Evolutionary conservation across 2,797 vertebrate species (phyloP), one percentile per base, ranked within the genome.

Genomic region (Pipistrellus pipistrellus): DNA sequence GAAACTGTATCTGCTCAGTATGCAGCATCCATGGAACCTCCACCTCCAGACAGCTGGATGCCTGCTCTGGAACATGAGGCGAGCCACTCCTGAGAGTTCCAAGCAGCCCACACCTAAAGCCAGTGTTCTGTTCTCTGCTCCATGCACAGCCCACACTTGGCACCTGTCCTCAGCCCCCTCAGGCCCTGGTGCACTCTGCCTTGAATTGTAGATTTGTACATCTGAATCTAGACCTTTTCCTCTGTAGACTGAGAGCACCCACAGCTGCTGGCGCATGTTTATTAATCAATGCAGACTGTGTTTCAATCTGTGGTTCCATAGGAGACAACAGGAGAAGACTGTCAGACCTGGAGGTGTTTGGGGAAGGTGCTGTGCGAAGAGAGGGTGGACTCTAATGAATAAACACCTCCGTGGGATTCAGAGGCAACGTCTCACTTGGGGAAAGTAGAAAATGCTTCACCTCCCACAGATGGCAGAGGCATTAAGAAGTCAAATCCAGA

Each of bases 1-100:
- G 94, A 91, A 96, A 87, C 38, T 12, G 0, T 73, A 18, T 83
- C 83, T 84, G 46, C 76, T 80, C 90, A 90, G 32, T 94, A 35
- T 75, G 85, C 84, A 81, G 92, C 88, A 81, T 77, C 89, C 89
- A 5, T 88, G 87, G 62, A 38, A 83, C 84, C 78, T 83, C 97
- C 97, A 88, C 96, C 96, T 96, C 97, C 96, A 76, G 96, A 97
- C 96, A 97, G 97, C 97, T 97, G 96, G 93, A 96, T 95, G 77
- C 93, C 80, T 62, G 3, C 96, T 88, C 75, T 95, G 94, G n/a
- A 80, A 27, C 96, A 93, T 46, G 93, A 83, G 94, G 93, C 95
- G 25, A 55, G 62, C 93, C 80, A 9, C 81, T 85, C 95, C 88
- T 53, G 85, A 96, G 97, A 88, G 53, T 71, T 96, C 96, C 91